These are phyloP conservation scores for Melieria picta DNA, from an alignment of 2,888 invertebrate species.

Conservation along the genomic window DNA sequence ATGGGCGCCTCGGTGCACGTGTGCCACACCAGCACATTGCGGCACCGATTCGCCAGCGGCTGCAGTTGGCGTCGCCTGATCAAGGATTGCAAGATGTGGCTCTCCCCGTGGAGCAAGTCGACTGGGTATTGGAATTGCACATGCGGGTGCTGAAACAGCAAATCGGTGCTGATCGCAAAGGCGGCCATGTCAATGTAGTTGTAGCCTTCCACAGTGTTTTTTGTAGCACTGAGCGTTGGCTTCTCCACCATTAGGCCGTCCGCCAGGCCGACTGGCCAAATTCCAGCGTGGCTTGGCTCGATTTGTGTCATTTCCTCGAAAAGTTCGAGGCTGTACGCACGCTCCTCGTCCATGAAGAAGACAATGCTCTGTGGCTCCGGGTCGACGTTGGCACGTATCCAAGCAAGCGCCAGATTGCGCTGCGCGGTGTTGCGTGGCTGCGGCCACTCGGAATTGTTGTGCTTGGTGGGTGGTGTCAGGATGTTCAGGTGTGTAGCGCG, in stretches of 20 bases:
- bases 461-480: slow-evolving; percentile 74
- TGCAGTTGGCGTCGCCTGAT: slow-evolving; percentile 82
- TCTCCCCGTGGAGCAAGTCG: slow-evolving; percentile 89
- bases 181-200: slow-evolving; percentile 98
- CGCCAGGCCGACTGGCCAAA: slow-evolving; percentile 96
- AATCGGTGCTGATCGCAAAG: slow-evolving; percentile 85
- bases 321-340: slow-evolving; percentile 88
- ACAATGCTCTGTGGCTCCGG: slow-evolving; percentile 74
- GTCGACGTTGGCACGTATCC: slow-evolving; percentile 69
- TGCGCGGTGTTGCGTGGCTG: slow-evolving; percentile 91
- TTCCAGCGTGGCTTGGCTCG: slow-evolving; percentile 77
- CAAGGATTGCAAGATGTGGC: slow-evolving; percentile 81
- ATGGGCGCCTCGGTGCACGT: slow-evolving; percentile 92
- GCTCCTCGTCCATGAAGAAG: slow-evolving; percentile 98
- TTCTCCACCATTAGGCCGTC: slow-evolving; percentile 94
- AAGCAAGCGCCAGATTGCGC: slow-evolving; percentile 84
- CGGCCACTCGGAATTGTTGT: slow-evolving; percentile 76
- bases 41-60: slow-evolving; percentile 89
- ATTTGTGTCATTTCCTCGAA: slow-evolving; percentile 91
- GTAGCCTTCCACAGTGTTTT: slow-evolving; percentile 69
- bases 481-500: slow-evolving; percentile 73
- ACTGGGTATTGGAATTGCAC: slow-evolving; percentile 86
- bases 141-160: slow-evolving; percentile 76
- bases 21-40: slow-evolving; percentile 98
- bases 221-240: slow-evolving; percentile 77